Conservation (phyloP, 2,797 vertebrate species). For the Argyrosomus regius region DNA sequence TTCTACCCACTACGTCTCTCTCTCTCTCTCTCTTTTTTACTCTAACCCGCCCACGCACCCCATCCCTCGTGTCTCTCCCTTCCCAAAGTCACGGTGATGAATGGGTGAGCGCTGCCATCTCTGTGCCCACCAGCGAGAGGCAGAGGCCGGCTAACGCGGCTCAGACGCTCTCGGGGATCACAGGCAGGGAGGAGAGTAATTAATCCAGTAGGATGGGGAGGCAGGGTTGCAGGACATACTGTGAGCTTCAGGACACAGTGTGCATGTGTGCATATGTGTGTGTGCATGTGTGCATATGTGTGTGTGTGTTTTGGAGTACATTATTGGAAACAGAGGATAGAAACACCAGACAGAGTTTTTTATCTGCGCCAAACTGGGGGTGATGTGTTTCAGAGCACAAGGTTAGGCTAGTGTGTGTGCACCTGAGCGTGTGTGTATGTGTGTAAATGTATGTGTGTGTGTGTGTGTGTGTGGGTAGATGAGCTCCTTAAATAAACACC, state of each 20-base stretch:
- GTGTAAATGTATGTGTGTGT: conserved; percentile 26
- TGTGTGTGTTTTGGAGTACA: conserved; percentile 16
- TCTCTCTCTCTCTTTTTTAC: conserved; percentile 19
- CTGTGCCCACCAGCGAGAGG: conserved; percentile 83
- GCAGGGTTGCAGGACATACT: conserved; percentile 72
- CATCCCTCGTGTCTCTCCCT: conserved; percentile 51
- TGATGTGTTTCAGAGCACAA: conserved; percentile 65
- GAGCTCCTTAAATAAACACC: conserved; percentile 87
- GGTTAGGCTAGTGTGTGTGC: conserved; percentile 54
- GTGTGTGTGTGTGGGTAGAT: conserved; percentile 66
- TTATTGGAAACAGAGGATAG: conserved; percentile 46
- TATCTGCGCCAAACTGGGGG: conserved; percentile 49
- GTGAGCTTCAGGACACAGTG: conserved; percentile 54
- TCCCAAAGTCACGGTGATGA: conserved; percentile 85
- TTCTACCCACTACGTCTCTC: conserved; percentile 39
- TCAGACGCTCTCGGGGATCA: conserved; percentile 83
- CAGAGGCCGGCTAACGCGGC: conserved; percentile 75
- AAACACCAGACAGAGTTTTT: conserved; percentile 55
- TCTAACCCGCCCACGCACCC: conserved; percentile 52
- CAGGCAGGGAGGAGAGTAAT: conserved; percentile 84
- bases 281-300: conserved; percentile 10
- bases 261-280: conserved; percentile 28
- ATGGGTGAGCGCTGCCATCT: conserved; percentile 82
- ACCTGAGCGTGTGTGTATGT: conserved; percentile 8
- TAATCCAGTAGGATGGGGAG: conserved; percentile 84